Conservation (phyloP, 1,140 invertebrate species). For the Dendrolimus punctatus region DNA sequence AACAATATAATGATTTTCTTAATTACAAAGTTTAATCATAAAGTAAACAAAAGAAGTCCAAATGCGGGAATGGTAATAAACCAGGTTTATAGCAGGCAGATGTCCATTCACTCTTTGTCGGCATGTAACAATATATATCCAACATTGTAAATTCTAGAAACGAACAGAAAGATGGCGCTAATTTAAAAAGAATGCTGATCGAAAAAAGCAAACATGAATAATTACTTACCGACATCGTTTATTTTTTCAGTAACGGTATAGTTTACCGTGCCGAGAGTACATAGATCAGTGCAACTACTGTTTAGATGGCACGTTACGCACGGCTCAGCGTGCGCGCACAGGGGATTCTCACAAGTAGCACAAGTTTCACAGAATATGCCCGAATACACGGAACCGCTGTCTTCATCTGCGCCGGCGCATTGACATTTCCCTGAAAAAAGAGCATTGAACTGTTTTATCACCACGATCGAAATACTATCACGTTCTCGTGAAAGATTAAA, state of each 20-base stretch:
- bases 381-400: slow-evolving; percentile 74
- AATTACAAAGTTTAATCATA: too few relatives aligned
- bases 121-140: background rate
- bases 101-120: background rate
- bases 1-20: too few relatives aligned
- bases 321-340: slow-evolving; percentile 53
- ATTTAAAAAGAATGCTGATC: too few relatives aligned
- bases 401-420: slow-evolving; percentile 78
- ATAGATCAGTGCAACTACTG: slow-evolving; percentile 36
- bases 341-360: slow-evolving; percentile 68
- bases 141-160: background rate
- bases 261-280: slow-evolving; percentile 34
- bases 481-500: too few relatives aligned
- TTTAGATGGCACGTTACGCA: slow-evolving; percentile 45
- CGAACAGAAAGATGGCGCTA: too few relatives aligned
- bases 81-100: too few relatives aligned
- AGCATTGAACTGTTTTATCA: background rate
- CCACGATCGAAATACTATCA: too few relatives aligned
- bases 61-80: too few relatives aligned
- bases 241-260: slow-evolving; percentile 41
- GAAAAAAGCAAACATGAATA: background rate
- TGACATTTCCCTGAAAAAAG: slow-evolving; percentile 62
- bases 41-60: too few relatives aligned
- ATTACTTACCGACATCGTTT: slow-evolving; percentile 19
- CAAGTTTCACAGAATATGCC: slow-evolving; percentile 92